Evolutionary conservation across 2,888 invertebrate species (phyloP).

Genomic region (Gastrophysa polygoni): DNA sequence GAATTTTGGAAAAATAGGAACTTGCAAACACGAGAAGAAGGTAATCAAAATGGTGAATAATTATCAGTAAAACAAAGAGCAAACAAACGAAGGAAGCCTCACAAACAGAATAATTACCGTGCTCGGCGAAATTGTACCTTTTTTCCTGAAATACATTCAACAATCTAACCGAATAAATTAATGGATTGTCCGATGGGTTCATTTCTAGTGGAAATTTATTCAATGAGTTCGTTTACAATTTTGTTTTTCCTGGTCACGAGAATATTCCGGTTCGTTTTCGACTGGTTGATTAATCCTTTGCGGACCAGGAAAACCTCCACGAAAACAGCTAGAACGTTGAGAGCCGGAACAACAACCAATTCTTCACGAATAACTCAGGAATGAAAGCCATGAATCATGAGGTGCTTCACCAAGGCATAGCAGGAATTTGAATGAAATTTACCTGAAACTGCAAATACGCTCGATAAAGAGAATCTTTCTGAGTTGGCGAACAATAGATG

Average conservation of each 20-base stretch:
- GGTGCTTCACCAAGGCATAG: too few relatives aligned
- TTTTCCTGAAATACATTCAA: conserved; percentile 19
- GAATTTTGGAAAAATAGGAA: not conserved
- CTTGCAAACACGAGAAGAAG: not conserved
- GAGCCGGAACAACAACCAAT: too few relatives aligned
- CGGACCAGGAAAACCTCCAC: not conserved
- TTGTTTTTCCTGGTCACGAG: not conserved
- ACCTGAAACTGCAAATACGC: too few relatives aligned
- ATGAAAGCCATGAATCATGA: too few relatives aligned
- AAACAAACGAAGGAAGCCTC: not conserved
- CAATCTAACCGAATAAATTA: conserved; percentile 19
- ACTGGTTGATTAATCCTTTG: not conserved
- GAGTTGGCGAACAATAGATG: too few relatives aligned
- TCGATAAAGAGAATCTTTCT: too few relatives aligned
- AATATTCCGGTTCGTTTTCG: not conserved
- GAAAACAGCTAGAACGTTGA: not conserved
- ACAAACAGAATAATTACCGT: conserved; percentile 1
- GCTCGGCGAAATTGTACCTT: not conserved
- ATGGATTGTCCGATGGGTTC: conserved; percentile 8
- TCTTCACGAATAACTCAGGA: too few relatives aligned
- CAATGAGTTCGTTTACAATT: conserved; percentile 7
- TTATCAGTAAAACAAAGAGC: not conserved
- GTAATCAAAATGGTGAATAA: not conserved
- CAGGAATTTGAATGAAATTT: too few relatives aligned
- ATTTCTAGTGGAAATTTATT: conserved; percentile 14